Conservation (phyloP, 1,140 invertebrate species). For the Drosophila simulans region DNA sequence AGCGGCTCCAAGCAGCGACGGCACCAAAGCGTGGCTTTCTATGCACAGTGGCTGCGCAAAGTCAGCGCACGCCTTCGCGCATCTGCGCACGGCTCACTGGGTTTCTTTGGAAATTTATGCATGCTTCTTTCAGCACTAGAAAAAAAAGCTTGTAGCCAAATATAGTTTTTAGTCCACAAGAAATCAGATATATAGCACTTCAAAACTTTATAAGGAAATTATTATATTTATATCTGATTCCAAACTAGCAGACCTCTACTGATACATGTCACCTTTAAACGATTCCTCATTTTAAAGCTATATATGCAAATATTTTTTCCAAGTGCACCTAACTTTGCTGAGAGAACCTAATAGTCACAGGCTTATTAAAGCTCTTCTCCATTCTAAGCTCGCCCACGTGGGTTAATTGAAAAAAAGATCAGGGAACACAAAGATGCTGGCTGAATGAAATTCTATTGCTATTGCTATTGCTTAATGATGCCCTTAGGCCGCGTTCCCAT, state of each 20-base stretch:
- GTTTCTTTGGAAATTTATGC: conserved; percentile 49
- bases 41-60: conserved; percentile 70
- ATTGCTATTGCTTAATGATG: conserved; percentile 31
- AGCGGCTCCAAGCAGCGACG: conserved; percentile 33
- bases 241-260: no score
- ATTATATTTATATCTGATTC: no score
- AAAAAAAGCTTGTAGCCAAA: not conserved
- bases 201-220: no score
- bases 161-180: not conserved
- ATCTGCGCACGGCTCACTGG: conserved; percentile 26
- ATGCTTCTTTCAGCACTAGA: conserved; percentile 14
- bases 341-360: conserved; percentile 33
- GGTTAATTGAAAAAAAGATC: conserved; percentile 48
- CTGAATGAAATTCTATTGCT: conserved; percentile 24
- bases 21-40: conserved; percentile 76
- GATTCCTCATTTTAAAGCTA: not conserved
- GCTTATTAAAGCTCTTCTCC: conserved; percentile 32
- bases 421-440: conserved; percentile 45
- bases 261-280: no score
- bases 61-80: conserved; percentile 45
- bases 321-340: conserved; percentile 21
- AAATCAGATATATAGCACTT: no score
- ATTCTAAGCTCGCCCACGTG: conserved; percentile 24
- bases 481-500: conserved; percentile 46
- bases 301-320: not conserved